Conservation (phyloP, 2,888 invertebrate species). For the Papilio gigon region DNA sequence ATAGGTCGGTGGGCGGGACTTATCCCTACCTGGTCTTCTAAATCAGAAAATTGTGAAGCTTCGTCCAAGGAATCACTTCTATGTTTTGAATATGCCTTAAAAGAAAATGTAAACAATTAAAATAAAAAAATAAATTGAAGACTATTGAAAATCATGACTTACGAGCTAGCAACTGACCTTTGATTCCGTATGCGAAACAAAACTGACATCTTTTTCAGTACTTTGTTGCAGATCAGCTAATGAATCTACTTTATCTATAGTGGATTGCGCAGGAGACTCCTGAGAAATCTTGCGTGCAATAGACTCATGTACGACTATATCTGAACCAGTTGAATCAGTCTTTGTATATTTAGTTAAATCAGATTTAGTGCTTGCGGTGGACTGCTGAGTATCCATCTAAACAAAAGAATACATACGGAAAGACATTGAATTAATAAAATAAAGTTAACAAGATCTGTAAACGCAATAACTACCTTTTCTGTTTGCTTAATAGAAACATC, state of each 20-base stretch:
- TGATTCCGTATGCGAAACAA: conserved; percentile 78
- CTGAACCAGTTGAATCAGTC: conserved; percentile 76
- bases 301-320: conserved; percentile 65
- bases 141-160: neutral
- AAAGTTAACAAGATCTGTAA: neutral
- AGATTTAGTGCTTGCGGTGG: conserved; percentile 68
- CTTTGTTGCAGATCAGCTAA: conserved; percentile 76
- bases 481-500: conserved; percentile 61
- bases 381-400: conserved; percentile 68
- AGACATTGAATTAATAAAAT: neutral
- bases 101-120: conserved; percentile 10
- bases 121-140: too few relatives aligned
- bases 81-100: conserved; percentile 74
- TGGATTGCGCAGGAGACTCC: conserved; percentile 70
- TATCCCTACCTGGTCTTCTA: conserved; percentile 75
- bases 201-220: conserved; percentile 77
- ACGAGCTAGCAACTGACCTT: conserved; percentile 58
- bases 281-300: conserved; percentile 66
- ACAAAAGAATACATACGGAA: conserved; percentile 47
- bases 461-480: conserved; percentile 59
- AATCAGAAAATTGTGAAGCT: conserved; percentile 77
- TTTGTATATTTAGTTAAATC: conserved; percentile 73
- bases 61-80: conserved; percentile 79
- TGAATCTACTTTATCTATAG: conserved; percentile 75
- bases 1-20: conserved; percentile 68